Evolutionary conservation across 2,113 vertebrate species (phyloP), one percentile per base, ranked within the genome.

Genomic region (Cyanoramphus novaezelandiae): DNA sequence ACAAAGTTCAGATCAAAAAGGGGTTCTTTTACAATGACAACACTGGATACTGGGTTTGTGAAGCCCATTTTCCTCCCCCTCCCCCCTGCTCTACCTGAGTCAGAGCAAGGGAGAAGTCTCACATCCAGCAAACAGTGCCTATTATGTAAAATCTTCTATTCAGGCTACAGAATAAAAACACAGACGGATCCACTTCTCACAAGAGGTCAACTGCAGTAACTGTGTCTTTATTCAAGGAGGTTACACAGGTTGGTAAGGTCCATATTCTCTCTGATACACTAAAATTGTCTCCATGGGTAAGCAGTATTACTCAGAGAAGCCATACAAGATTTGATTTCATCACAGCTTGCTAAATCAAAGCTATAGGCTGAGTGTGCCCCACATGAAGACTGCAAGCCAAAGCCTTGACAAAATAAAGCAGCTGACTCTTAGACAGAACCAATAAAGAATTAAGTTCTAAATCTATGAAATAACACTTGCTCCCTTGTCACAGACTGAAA

Each of bases 41-140:
- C 82, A 95, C 68, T 91, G 86, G 77, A 72, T 63, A 41, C n/a
- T 4, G 8, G 19, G 43, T 81, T 74, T 90, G 77, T 75, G 80
- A 21, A 90, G 65, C 62, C 52, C 39, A 3, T 76, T 95, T 95
- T 81, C 83, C 72, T 84, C 72, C 72, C 85, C 86, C 82, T 93
- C 57, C 79, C 86, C 83, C n/a, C 55, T 83, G 68, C 49, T 79
- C 71, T 39, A 59, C 82, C 78, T 77, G 88, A 93, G 65, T 78
- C 86, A 86, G 62, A 88, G 90, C 68, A 88, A 70, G 50, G 57
- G 41, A 92, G 82, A 93, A 78, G 88, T 95, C 93, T 88, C 93
- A 96, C 55, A 8, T 90, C 17, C 31, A 68, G 52, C 3, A 14
- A 94, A 96, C 83, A 94, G 92, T 82, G 95, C 85, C 82, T 59